These are phyloP conservation scores for Limnephilus marmoratus DNA, from an alignment of 2,888 invertebrate genomes.

Conservation along the genomic window DNA sequence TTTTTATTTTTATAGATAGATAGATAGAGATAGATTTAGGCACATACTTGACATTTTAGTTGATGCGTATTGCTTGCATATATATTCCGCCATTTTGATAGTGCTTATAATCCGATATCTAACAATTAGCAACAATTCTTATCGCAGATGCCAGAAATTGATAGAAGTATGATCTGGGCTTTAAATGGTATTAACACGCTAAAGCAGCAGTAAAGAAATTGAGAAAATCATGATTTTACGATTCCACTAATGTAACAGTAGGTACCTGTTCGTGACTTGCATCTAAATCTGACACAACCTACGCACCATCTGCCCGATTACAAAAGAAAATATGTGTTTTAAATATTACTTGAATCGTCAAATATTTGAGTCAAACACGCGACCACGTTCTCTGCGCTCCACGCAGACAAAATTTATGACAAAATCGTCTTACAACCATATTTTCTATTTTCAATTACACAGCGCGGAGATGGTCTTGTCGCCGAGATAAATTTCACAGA, in stretches of 20 bases:
- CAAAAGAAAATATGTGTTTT: not conserved
- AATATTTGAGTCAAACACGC: not conserved
- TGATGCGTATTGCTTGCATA: no score
- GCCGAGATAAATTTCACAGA: slow-evolving; percentile 23
- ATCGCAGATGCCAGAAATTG: no score
- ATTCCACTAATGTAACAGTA: not conserved
- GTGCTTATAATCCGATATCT: no score
- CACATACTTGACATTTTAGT: no score
- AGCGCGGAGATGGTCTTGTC: slow-evolving; percentile 14
- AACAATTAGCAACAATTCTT: no score
- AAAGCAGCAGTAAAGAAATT: not conserved
- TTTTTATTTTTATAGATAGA: no score
- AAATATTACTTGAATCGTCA: not conserved
- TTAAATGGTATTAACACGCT: not conserved
- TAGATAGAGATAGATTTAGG: no score
- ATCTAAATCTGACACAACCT: not conserved
- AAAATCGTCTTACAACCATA: slow-evolving; percentile 6
- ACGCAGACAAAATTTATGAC: not conserved
- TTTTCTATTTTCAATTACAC: slow-evolving; percentile 7
- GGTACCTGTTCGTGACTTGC: not conserved
- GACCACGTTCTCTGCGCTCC: not conserved
- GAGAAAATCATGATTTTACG: not conserved
- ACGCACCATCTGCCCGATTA: not conserved
- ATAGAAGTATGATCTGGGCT: not conserved
- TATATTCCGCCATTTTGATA: no score